Conservation (phyloP, 2,113 vertebrate genomes). For the Hipposideros armiger region DNA sequence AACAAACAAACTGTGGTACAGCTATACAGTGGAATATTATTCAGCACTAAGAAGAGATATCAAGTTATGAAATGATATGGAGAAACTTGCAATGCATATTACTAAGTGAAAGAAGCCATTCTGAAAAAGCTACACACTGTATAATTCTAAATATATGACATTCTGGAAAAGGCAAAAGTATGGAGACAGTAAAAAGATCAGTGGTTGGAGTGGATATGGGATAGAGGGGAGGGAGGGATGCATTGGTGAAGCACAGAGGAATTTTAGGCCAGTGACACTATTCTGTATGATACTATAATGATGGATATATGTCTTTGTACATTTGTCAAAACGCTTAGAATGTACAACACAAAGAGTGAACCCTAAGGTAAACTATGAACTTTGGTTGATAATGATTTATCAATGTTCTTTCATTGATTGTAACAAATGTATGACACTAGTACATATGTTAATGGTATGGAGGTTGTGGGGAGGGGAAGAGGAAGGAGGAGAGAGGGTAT, state of each 20-base stretch:
- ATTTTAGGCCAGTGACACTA: not conserved
- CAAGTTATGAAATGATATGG: not conserved
- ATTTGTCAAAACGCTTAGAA: not conserved
- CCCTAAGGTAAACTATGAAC: not conserved
- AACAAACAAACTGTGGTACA: not conserved
- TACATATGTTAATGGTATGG: not conserved
- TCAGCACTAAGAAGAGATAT: not conserved
- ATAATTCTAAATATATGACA: not conserved
- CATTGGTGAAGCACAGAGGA: not conserved
- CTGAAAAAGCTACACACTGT: not conserved
- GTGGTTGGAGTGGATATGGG: not conserved
- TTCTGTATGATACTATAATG: not conserved
- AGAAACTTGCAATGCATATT: not conserved
- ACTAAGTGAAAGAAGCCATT: constrained; percentile 2
- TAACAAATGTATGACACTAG: not conserved
- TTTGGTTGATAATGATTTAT: not conserved
- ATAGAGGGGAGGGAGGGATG: not conserved
- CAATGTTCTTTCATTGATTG: not conserved
- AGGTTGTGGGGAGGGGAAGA: not conserved
- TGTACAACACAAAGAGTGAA: not conserved
- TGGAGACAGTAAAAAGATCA: not conserved
- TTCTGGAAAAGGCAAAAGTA: constrained; percentile 6
- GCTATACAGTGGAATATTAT: not conserved
- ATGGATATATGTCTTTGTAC: not conserved
- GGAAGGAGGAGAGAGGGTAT: no score